Evolutionary conservation across 2,797 vertebrate species (phyloP), one percentile per base, ranked within the genome.

Genomic region (Liparis tanakae): DNA sequence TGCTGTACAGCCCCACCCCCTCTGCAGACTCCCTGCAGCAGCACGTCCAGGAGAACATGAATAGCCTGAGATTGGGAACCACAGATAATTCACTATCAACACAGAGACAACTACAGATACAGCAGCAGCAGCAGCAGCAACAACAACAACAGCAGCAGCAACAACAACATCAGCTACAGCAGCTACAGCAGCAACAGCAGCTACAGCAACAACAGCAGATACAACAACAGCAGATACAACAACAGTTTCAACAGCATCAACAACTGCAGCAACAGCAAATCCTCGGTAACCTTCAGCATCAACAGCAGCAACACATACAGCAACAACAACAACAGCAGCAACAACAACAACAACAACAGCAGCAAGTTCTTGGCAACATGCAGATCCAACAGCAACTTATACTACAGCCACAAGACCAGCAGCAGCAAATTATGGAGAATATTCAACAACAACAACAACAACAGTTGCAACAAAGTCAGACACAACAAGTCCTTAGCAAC

Each of bases 11-110:
- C 79, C 94, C 96, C 30, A 94, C 95, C 0, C 94, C 96, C 33
- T 95, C 95, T 70, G 93, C 93, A 17, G 97, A 98, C 59, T 95
- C 95, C 39, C 92, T 95, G 44, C 95, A 95, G 76, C 92, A 95
- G 70, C 95, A 96, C 2, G 97, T 98, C 63, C 97, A 98, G 43
- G 97, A 99, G 79, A 98, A 98, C 87, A 96, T 99, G 89, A 98
- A 96, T 74, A 97, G 96, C 88, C 97, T 99, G 75, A 94, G 97
- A 83, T 93, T 93, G 64, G 92, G 96, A 0, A 96, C 94, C 74
- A 81, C 97, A 36, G 93, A 99, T 84, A 97, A 95, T 69, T 94
- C 96, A 2, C 80, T 95, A 0, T 88, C 90, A 3, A 88, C 89
- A 61, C 94, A 91, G 65, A 91, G 89, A 17, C 92, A 93, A 82